Percentiles rank a stretch among this genome's conserved stretches.
phyloP scores from a whole-genome alignment of 2,888 invertebrate genomes.

The Prenolepis imparis region DNA sequence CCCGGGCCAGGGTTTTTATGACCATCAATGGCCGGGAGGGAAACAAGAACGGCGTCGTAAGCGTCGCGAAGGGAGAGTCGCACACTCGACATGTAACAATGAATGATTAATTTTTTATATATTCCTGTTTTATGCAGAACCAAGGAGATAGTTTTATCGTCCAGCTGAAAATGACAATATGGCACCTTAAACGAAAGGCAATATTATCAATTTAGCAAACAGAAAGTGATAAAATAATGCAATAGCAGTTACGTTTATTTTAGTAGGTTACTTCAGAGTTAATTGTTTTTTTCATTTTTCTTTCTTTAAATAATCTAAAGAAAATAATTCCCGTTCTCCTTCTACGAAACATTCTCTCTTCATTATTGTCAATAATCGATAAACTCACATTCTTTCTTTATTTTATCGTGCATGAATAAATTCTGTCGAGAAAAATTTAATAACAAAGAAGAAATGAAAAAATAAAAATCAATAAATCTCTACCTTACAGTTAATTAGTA shows the following conservation, averaged over 20 bases:
- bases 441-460: not conserved
- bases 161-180: not conserved
- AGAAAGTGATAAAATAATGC: not conserved
- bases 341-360: not conserved
- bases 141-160: conserved; percentile 36
- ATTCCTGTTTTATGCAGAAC: conserved; percentile 18
- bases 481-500: not conserved
- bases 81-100: conserved; percentile 26
- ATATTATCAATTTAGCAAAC: not conserved
- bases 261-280: not conserved
- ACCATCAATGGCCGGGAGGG: conserved; percentile 20
- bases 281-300: not conserved
- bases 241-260: not conserved
- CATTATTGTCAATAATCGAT: not conserved
- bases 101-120: conserved; percentile 52
- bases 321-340: not conserved
- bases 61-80: not conserved
- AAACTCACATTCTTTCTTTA: not conserved
- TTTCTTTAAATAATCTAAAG: not conserved
- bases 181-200: not conserved
- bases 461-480: not conserved
- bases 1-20: conserved; percentile 53
- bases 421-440: not conserved
- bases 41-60: conserved; percentile 24
- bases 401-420: not conserved